Evolutionary conservation across 2,797 vertebrate species (phyloP), one percentile per base, ranked within the genome.

Genomic region (Lagorchestes hirsutus): DNA sequence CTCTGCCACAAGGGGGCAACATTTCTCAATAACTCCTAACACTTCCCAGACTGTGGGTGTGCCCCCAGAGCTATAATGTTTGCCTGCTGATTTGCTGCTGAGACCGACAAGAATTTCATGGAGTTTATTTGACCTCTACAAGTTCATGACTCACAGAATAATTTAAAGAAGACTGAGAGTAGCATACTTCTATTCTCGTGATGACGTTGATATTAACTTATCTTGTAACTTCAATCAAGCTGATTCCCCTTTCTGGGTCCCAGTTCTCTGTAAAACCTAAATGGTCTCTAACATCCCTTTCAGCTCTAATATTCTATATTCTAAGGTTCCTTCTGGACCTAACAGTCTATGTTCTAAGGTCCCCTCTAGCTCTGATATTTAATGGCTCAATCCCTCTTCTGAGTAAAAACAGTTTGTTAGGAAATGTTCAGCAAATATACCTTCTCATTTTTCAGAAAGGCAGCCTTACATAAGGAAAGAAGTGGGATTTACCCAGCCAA

Each of bases 1-100:
- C 74, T 87, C 74, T 87, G 74, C 74, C 74, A 87, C 74, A 46
- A 87, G 74, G 46, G 74, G 74, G 74, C 74, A 87, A 87, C 46
- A 87, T 87, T 87, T 24, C 74, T 46, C 22, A 46, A 27, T 46
- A 50, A 27, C 10, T 18, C n/a, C 67, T 40, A 40, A 74, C 40
- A 74, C n/a, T 74, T 34, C 62, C 34, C 62, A 74, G 74, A 87
- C 9, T 87, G 74, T 27, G 40, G n/a, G 22, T 87, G 40, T 27
- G 40, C 40, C 74, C 74, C 74, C 40, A 87, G 74, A 46, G 22
- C 74, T 27, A 9, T 58, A 87, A 24, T 3, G 2, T 27, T 46
- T 46, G 22, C 40, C 3, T 10, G 22, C 40, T 87, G 18, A 46
- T 46, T 87, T 46, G 74, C 40, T 5, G 18, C 22, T 24, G 22